Conservation (phyloP, 1,140 invertebrate species). For the Coenobita brevimanus region DNA sequence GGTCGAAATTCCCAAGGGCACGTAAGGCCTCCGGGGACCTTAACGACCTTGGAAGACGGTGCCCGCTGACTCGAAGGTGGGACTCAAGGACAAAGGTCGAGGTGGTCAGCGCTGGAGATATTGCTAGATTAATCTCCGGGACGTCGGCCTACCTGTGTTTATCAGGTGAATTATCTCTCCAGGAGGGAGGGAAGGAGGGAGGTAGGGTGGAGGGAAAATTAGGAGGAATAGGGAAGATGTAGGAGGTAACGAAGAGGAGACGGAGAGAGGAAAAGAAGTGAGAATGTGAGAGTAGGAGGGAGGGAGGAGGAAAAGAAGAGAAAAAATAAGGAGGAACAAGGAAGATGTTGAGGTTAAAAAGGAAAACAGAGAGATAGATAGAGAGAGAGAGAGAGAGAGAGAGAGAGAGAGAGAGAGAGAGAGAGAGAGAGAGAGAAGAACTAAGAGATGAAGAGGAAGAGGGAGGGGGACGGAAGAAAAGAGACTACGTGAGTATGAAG, state of each 20-base stretch:
- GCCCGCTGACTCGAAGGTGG: no score
- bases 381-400: no score
- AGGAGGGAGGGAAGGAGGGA: not conserved
- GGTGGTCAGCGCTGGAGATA: not conserved
- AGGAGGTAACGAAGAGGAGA: not conserved
- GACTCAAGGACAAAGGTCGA: not conserved
- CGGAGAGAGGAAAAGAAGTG: not conserved
- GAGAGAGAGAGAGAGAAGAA: no score
- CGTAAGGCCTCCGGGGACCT: no score
- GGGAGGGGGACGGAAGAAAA: no score
- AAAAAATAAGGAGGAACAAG: not conserved
- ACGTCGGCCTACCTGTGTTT: slow-evolving; percentile 21
- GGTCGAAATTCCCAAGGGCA: not conserved
- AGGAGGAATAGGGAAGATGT: no score
- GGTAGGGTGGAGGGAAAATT: not conserved
- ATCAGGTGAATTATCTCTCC: slow-evolving; percentile 9
- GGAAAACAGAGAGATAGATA: not conserved
- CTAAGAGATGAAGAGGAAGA: no score
- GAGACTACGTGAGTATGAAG: no score
- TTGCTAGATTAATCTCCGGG: slow-evolving; percentile 22
- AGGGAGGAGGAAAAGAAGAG: not conserved
- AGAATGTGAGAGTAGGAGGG: not conserved
- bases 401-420: no score
- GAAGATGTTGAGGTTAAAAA: not conserved
- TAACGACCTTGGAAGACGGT: no score